These are phyloP conservation scores for Borostomias antarcticus DNA, from an alignment of 2,797 vertebrate genomes.

Conservation along the genomic window DNA sequence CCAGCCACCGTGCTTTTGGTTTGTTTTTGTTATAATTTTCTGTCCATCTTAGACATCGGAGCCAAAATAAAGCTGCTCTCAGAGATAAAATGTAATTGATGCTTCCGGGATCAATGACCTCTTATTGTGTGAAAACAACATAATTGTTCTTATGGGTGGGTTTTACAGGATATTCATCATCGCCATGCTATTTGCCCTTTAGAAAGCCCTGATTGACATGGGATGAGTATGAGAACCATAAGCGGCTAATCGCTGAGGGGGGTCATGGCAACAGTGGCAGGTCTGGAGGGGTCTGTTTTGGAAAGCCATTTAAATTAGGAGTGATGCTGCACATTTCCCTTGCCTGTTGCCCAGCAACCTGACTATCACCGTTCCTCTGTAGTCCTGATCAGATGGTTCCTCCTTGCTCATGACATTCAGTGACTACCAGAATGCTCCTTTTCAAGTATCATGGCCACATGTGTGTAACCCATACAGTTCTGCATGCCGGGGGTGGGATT, in stretches of 20 bases:
- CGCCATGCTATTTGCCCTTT: not conserved
- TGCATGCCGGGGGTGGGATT: no score
- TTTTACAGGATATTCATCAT: not conserved
- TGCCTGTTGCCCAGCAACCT: constrained; percentile 72
- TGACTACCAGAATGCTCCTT: constrained; percentile 42
- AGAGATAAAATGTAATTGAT: no score
- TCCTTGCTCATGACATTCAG: constrained; percentile 19
- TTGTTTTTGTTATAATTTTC: constrained; percentile 42
- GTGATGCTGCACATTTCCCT: constrained; percentile 71
- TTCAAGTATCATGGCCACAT: constrained; percentile 16
- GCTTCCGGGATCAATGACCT: no score
- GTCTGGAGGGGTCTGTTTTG: constrained; percentile 43
- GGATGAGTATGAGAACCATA: not conserved
- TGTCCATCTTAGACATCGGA: constrained; percentile 21
- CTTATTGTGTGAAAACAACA: no score
- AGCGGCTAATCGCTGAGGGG: no score
- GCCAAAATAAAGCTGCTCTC: constrained; percentile 4
- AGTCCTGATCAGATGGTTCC: constrained; percentile 27
- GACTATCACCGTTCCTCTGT: constrained; percentile 65
- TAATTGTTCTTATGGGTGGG: no score
- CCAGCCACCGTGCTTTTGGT: constrained; percentile 30
- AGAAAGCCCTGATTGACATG: not conserved
- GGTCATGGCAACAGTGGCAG: constrained; percentile 49
- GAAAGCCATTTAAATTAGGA: constrained; percentile 66
- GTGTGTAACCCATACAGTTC: no score